These are phyloP conservation scores for Hedychridium roseum DNA, from an alignment of 2,888 invertebrate genomes.

Conservation along the genomic window DNA sequence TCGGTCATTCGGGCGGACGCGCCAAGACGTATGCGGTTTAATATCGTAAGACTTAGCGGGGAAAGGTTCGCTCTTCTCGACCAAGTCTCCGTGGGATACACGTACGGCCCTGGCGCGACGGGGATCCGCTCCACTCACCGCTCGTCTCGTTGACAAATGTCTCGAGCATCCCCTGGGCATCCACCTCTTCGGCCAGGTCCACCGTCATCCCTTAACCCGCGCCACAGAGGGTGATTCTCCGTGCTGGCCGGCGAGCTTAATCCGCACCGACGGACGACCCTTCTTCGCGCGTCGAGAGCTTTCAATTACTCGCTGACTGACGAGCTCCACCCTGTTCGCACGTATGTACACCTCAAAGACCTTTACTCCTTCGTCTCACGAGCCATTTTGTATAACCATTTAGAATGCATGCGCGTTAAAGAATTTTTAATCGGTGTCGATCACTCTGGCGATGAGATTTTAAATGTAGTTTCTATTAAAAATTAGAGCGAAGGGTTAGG, in stretches of 20 bases:
- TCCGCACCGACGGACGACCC: conserved; percentile 39
- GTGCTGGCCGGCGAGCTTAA: conserved; percentile 27
- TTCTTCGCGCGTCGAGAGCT: conserved; percentile 43
- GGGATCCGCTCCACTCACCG: conserved; percentile 54
- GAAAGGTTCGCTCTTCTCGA: conserved; percentile 37
- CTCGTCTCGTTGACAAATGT: conserved; percentile 63
- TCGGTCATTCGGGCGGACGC: conserved; percentile 43
- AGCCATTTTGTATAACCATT: no score
- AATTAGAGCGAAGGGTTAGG: no score
- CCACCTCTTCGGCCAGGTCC: conserved; percentile 28
- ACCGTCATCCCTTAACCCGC: conserved; percentile 43
- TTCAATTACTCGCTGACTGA: conserved; percentile 50
- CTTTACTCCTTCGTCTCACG: no score
- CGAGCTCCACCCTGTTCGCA: no score
- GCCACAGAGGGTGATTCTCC: conserved; percentile 21
- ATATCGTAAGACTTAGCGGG: conserved; percentile 50
- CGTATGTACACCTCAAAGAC: no score
- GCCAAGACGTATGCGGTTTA: conserved; percentile 60
- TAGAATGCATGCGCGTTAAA: no score
- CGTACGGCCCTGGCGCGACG: conserved; percentile 38
- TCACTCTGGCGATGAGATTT: no score
- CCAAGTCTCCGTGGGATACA: conserved; percentile 52
- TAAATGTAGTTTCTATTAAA: no score
- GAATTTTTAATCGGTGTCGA: no score
- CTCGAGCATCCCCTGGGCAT: conserved; percentile 54